Conservation (phyloP, 30 jellyfish, hydroid and myxozoan genomes). For the Pelagia noctiluca region DNA sequence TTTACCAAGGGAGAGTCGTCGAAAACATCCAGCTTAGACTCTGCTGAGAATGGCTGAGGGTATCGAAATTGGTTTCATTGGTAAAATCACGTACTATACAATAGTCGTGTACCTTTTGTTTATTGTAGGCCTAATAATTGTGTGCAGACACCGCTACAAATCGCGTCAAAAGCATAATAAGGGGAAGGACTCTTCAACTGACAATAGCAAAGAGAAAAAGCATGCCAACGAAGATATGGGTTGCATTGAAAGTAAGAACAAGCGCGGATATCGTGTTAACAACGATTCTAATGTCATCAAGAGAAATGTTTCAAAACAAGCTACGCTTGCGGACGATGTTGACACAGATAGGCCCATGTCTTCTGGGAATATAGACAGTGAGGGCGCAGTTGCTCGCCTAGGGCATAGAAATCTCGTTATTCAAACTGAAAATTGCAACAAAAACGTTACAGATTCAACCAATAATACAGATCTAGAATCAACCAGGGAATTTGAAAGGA, state of each 20-base stretch:
- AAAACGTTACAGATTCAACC: background rate
- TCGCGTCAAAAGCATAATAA: slow-evolving; percentile 39
- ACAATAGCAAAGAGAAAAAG: background rate
- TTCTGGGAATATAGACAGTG: background rate
- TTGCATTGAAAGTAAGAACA: slow-evolving; percentile 42
- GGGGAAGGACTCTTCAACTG: background rate
- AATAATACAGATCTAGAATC: no score
- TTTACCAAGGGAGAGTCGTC: slow-evolving; percentile 6
- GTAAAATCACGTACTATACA: slow-evolving; percentile 81
- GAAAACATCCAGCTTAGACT: slow-evolving; percentile 61
- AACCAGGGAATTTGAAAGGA: no score
- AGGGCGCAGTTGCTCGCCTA: background rate
- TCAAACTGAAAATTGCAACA: background rate
- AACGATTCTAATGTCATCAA: background rate
- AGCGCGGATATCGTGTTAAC: background rate
- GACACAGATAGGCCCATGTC: slow-evolving; percentile 2
- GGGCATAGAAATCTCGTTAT: background rate
- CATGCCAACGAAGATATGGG: slow-evolving; percentile 53
- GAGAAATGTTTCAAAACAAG: slow-evolving; percentile 7
- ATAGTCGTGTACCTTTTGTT: slow-evolving; percentile 69
- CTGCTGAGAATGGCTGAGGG: slow-evolving; percentile 80
- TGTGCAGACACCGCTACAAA: slow-evolving; percentile 74
- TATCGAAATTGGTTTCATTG: slow-evolving; percentile 70
- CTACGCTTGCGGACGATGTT: background rate
- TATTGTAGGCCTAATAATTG: slow-evolving; percentile 72